Evolutionary conservation across 1,140 invertebrate genomes (phyloP).

Genomic region (Zaprionus lachaisei): DNA sequence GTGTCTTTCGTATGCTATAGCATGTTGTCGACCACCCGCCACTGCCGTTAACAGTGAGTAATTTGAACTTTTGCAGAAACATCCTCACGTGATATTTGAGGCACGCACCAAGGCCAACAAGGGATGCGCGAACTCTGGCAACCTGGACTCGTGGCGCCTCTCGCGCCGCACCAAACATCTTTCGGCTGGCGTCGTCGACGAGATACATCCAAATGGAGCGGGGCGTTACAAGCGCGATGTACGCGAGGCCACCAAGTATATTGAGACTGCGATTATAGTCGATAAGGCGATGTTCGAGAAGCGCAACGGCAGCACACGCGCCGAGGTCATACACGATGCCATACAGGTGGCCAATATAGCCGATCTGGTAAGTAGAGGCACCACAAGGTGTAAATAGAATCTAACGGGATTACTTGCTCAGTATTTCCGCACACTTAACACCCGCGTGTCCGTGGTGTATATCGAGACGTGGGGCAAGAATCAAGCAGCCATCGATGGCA

Average conservation of each 20-base stretch:
- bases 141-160: slow-evolving; percentile 89
- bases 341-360: slow-evolving; percentile 98
- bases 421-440: slow-evolving; percentile 97
- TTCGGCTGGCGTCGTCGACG: slow-evolving; percentile 80
- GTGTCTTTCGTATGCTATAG: too few relatives aligned
- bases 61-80: slow-evolving; percentile 87
- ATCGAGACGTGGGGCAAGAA: slow-evolving; percentile 98
- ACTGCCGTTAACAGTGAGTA: background rate
- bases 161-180: slow-evolving; percentile 88
- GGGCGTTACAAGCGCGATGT: slow-evolving; percentile 90
- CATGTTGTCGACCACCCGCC: too few relatives aligned
- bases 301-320: slow-evolving; percentile 94
- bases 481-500: slow-evolving; percentile 91
- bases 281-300: slow-evolving; percentile 98
- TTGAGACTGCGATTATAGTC: slow-evolving; percentile 95
- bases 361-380: slow-evolving; percentile 91
- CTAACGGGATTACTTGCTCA: slow-evolving; percentile 72
- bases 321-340: slow-evolving; percentile 96
- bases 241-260: slow-evolving; percentile 94
- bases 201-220: slow-evolving; percentile 84
- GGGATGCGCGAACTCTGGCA: slow-evolving; percentile 93
- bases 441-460: slow-evolving; percentile 96
- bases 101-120: slow-evolving; percentile 94
- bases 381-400: background rate
- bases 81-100: slow-evolving; percentile 98